Evolutionary conservation across 2,888 invertebrate genomes (phyloP), one percentile per base, ranked within the genome.

Genomic region (Protodeltote pygarga): DNA sequence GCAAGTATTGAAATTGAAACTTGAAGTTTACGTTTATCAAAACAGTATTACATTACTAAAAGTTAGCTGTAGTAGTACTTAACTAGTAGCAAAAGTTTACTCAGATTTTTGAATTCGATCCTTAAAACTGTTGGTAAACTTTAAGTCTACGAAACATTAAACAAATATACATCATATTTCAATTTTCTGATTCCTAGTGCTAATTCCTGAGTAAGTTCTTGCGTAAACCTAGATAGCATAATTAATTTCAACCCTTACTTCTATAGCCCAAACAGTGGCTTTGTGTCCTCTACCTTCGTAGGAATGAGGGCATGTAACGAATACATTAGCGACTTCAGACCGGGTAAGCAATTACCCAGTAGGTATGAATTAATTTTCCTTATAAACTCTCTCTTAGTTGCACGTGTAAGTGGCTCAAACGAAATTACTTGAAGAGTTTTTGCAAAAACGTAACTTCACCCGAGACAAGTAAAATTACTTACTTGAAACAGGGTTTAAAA

Each of bases 301-400:
- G 37, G 41, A 50, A 65, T 52, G 42, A 58, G 48, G 24, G 4
- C 29, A 19, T 32, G 49, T 49, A 41, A 35, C 41, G 54, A 49
- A 63, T 52, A 55, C 45, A 59, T 62, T 59, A 51, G 38, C 41
- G 28, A 46, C 35, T 42, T 51, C 31, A 38, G 20, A 37, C 25
- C 17, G 11, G 38, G 41, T 51, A 50, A 42, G 47, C 57, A 59
- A 49, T 59, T 59, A 49, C 34, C 19, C 17, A 10, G 24, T 42
- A 46, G 44, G 59, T 46, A 51, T 49, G 31, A 65, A 65, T 63
- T 53, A 49, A 62, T 58, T 54, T 45, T 3, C 27, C 41, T 48
- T 38, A 19, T 32, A 40, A 39, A 28, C 37, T 23, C 17, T 31
- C 33, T 35, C 13, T 27, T n/a, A n/a, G 21, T 29, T 47, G 13